Evolutionary conservation across 2,797 vertebrate genomes (phyloP), one percentile per base, ranked within the genome.

Genomic region (Pseudochromis fuscus): DNA sequence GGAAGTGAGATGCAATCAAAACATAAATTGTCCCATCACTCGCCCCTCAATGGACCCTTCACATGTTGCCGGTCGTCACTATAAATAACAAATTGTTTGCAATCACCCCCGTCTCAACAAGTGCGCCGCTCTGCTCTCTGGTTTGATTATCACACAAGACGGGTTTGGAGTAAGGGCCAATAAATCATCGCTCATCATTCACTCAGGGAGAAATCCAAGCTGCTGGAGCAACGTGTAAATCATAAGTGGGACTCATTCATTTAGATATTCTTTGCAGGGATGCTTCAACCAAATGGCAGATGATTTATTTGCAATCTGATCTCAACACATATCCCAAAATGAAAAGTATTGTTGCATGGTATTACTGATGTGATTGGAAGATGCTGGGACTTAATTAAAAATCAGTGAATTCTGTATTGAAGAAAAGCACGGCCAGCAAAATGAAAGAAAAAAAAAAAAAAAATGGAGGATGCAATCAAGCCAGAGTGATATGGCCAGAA

Each of bases 11-110:
- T 42, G 57, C 40, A 67, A 71, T 73, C 64, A 83, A 42, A 75
- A 53, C 48, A 35, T 63, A 24, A 31, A 61, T 75, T 67, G 72
- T 27, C 40, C 40, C 48, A 56, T 72, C 33, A 57, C 52, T 72
- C 11, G 2, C 35, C 56, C 27, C 24, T 76, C 48, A 28, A 18
- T 44, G 57, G 51, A 59, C 77, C 50, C 77, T 67, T 77, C 65
- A 58, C 45, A 45, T 53, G 75, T 60, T 25, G 40, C 56, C 76
- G 74, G 67, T 21, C 18, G 12, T 66, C 58, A 53, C 49, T 42
- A 24, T 75, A 70, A 84, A 85, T 74, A 76, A 77, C 42, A 57
- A 50, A 85, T 50, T 77, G 84, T 77, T 79, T 75, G 69, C 72
- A 75, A 59, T 84, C 65, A 67, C 46, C 21, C n/a, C 52, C 50